These are phyloP conservation scores for Philonicus albiceps DNA, from an alignment of 2,888 invertebrate genomes.

Conservation along the genomic window DNA sequence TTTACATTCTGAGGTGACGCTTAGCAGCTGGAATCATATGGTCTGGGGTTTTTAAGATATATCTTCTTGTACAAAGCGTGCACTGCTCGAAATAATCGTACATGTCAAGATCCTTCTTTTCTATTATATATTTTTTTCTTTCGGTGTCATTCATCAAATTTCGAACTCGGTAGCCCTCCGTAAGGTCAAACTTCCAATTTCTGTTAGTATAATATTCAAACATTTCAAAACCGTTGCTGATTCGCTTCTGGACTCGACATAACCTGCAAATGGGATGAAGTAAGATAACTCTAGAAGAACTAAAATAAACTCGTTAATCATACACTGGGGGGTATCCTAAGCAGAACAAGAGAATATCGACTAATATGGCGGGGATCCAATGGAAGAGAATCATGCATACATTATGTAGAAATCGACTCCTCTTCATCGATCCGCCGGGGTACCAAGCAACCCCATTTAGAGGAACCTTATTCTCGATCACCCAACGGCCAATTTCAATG, in stretches of 20 bases:
- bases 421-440: slow-evolving; percentile 89
- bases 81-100: slow-evolving; percentile 84
- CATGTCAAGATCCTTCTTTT: slow-evolving; percentile 74
- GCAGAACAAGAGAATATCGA: slow-evolving; percentile 80
- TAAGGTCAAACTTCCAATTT: slow-evolving; percentile 88
- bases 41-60: slow-evolving; percentile 83
- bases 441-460: slow-evolving; percentile 88
- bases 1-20: slow-evolving; percentile 82
- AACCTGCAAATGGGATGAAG: slow-evolving; percentile 66
- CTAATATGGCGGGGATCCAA: slow-evolving; percentile 85
- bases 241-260: slow-evolving; percentile 81
- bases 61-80: slow-evolving; percentile 79
- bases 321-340: slow-evolving; percentile 89
- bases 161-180: slow-evolving; percentile 69
- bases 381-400: slow-evolving; percentile 88
- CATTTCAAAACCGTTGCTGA: slow-evolving; percentile 85
- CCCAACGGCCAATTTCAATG: slow-evolving; percentile 79
- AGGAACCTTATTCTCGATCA: slow-evolving; percentile 80
- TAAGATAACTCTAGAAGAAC: neutral
- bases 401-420: slow-evolving; percentile 77
- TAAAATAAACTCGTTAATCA: slow-evolving; percentile 59
- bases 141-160: slow-evolving; percentile 72
- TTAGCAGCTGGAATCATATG: slow-evolving; percentile 81
- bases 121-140: slow-evolving; percentile 72
- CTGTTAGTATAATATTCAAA: slow-evolving; percentile 93